Evolutionary conservation across 2,113 vertebrate species (phyloP).

Genomic region (Saccopteryx leptura): DNA sequence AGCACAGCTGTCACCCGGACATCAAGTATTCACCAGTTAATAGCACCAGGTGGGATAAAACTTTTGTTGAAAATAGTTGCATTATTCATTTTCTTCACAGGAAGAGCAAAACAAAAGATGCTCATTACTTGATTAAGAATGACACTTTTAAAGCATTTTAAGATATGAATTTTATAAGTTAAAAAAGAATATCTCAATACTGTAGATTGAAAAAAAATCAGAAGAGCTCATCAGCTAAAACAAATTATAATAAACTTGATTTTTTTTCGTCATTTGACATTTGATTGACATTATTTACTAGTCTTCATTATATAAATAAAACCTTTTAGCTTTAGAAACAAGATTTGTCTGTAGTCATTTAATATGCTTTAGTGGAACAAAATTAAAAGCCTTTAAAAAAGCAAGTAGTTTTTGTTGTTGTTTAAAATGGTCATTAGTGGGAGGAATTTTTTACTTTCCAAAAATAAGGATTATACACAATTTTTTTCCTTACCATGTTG

Average conservation of each 20-base stretch:
- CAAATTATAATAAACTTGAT: constrained; percentile 52
- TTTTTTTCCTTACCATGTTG: constrained; percentile 14
- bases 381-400: constrained; percentile 13
- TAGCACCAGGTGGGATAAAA: constrained; percentile 90
- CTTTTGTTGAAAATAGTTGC: background rate
- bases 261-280: background rate
- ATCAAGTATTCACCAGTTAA: constrained; percentile 91
- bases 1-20: constrained; percentile 88
- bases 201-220: constrained; percentile 52
- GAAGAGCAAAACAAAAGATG: constrained; percentile 51
- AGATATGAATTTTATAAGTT: constrained; percentile 53
- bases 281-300: constrained; percentile 59
- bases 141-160: constrained; percentile 48
- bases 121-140: constrained; percentile 27
- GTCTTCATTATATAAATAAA: constrained; percentile 1
- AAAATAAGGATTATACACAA: constrained; percentile 58
- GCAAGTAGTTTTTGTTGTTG: constrained; percentile 33
- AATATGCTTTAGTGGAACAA: constrained; percentile 31
- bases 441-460: constrained; percentile 51
- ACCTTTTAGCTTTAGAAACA: constrained; percentile 27
- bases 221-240: constrained; percentile 45
- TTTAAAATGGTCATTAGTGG: constrained; percentile 47
- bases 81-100: constrained; percentile 61
- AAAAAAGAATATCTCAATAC: constrained; percentile 23
- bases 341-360: constrained; percentile 52